Conservation (phyloP, 2,888 invertebrate species). For the Hecatera dysodea region DNA sequence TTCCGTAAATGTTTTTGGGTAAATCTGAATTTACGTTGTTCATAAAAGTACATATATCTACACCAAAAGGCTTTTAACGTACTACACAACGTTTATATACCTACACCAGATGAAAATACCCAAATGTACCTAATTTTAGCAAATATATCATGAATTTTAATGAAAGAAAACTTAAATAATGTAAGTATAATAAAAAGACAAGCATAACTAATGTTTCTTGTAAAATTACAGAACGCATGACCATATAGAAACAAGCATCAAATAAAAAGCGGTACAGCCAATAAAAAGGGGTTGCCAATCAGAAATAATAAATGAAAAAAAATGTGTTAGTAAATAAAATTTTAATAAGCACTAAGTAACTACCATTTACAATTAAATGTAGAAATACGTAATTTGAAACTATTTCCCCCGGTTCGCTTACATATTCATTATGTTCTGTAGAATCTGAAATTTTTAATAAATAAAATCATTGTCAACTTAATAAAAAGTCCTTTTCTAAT, state of each 20-base stretch:
- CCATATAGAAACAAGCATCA: slow-evolving; percentile 41
- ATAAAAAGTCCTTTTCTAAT: not conserved
- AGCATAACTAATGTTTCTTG: not conserved
- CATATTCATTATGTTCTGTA: slow-evolving; percentile 76
- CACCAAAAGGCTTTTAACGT: not conserved
- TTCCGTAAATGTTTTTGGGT: too few species aligned
- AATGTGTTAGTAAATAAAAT: slow-evolving; percentile 60
- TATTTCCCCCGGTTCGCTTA: slow-evolving; percentile 64
- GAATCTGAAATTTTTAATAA: slow-evolving; percentile 73
- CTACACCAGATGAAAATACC: slow-evolving; percentile 32
- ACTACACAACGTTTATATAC: slow-evolving; percentile 32
- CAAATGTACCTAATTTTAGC: not conserved
- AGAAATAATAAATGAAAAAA: slow-evolving; percentile 69
- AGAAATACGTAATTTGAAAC: slow-evolving; percentile 47
- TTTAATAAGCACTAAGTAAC: slow-evolving; percentile 66
- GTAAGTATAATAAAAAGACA: not conserved
- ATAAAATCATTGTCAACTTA: slow-evolving; percentile 47
- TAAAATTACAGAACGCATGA: not conserved
- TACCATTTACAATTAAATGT: slow-evolving; percentile 60
- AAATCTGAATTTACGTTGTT: too few species aligned
- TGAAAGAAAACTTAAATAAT: not conserved
- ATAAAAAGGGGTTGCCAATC: slow-evolving; percentile 53
- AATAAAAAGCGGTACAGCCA: slow-evolving; percentile 51
- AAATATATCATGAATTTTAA: not conserved
- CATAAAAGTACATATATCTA: too few species aligned